Conservation (phyloP, 2,113 vertebrate species). For the Delphinapterus leucas region DNA sequence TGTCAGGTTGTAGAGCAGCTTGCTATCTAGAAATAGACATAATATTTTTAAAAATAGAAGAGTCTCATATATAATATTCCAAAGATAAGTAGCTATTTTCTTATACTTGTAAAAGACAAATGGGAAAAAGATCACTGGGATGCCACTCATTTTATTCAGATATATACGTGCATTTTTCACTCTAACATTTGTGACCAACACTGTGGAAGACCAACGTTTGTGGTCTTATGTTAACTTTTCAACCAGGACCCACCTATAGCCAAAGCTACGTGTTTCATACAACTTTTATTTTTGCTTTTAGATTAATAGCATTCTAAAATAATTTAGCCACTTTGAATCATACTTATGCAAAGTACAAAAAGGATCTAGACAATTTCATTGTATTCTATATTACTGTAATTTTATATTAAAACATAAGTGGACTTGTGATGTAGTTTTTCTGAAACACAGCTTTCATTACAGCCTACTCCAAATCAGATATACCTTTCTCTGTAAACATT, state of each 20-base stretch:
- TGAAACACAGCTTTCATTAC: not conserved
- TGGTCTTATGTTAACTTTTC: not conserved
- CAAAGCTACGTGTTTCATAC: not conserved
- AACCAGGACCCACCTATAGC: not conserved
- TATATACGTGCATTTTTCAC: not conserved
- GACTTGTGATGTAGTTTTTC: not conserved
- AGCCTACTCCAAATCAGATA: not conserved
- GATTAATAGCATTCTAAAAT: not conserved
- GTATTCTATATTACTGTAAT: not conserved
- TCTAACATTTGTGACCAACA: not conserved
- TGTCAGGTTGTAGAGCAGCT: not conserved
- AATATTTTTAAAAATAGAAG: conserved; percentile 21
- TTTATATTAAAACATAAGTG: not conserved
- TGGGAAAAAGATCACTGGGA: not conserved
- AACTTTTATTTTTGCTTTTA: not conserved
- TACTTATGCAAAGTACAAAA: not conserved
- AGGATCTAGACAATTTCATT: not conserved
- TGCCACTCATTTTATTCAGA: not conserved
- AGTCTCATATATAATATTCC: not conserved
- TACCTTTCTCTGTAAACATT: not conserved
- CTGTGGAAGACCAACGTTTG: not conserved
- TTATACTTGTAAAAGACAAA: not conserved
- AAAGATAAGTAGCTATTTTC: conserved; percentile 1
- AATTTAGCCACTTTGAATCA: not conserved
- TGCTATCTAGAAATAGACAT: not conserved